These are phyloP conservation scores for Dolichopus griseipennis DNA, from an alignment of 2,888 invertebrate species.

Conservation along the genomic window DNA sequence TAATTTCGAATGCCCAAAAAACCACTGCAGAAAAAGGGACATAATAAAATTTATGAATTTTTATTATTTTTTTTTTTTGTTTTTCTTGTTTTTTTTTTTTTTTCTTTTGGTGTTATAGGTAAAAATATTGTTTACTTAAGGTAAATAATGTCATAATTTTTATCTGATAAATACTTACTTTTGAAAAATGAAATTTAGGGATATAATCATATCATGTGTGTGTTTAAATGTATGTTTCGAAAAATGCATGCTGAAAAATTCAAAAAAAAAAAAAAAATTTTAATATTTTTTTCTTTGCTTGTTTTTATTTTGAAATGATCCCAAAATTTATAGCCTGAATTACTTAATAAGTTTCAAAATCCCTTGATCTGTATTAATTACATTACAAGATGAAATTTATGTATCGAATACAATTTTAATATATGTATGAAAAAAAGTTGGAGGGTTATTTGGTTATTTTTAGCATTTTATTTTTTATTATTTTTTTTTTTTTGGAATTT, in stretches of 20 bases:
- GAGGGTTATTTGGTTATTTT: not conserved
- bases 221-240: too few relatives aligned
- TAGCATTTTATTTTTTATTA: not conserved
- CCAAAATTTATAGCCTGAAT: not conserved
- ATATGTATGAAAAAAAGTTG: not conserved
- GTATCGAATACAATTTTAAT: not conserved
- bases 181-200: not conserved
- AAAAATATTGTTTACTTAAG: conserved; percentile 1
- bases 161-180: not conserved
- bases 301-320: not conserved
- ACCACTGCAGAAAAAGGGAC: too few relatives aligned
- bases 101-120: too few relatives aligned
- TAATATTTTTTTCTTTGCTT: too few relatives aligned
- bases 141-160: conserved; percentile 6
- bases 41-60: too few relatives aligned
- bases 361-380: conserved; percentile 6
- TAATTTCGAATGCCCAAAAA: too few relatives aligned
- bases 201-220: too few relatives aligned
- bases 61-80: too few relatives aligned
- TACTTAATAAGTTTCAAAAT: conserved; percentile 6
- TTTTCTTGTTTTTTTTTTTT: too few relatives aligned
- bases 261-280: not conserved
- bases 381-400: not conserved
- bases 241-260: too few relatives aligned
- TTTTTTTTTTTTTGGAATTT: not conserved